Evolutionary conservation across 1,140 invertebrate genomes (phyloP).

Genomic region (Diplogasteroides magnus): DNA sequence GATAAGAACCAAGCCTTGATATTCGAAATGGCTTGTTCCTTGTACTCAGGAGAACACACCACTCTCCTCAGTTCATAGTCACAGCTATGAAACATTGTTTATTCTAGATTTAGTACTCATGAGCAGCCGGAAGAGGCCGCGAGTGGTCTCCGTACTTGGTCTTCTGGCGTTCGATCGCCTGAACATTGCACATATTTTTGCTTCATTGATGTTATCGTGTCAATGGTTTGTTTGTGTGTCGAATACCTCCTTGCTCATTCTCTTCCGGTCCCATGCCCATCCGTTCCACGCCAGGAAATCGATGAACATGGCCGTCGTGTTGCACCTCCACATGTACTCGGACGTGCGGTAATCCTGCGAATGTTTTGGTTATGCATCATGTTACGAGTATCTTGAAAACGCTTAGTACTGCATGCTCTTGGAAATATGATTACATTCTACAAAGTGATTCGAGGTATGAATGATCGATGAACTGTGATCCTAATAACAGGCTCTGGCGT

Average conservation of each 20-base stretch:
- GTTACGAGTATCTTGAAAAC: too few species aligned
- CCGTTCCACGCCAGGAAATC: constrained; percentile 47
- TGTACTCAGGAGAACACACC: too few species aligned
- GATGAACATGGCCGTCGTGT: constrained; percentile 55
- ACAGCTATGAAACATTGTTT: too few species aligned
- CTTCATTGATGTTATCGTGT: not conserved
- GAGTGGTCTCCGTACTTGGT: not conserved
- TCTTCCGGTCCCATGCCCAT: constrained; percentile 42
- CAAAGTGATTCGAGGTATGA: too few species aligned
- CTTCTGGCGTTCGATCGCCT: not conserved
- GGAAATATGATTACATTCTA: too few species aligned
- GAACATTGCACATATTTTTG: not conserved
- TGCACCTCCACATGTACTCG: constrained; percentile 54
- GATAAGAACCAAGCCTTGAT: too few species aligned
- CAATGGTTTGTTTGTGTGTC: not conserved
- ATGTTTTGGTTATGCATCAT: too few species aligned
- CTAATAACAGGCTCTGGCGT: too few species aligned
- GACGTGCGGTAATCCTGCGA: constrained; percentile 56
- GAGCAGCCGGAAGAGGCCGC: not conserved
- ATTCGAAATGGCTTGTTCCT: too few species aligned
- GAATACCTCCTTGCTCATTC: not conserved
- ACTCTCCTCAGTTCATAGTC: too few species aligned
- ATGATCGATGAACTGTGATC: too few species aligned
- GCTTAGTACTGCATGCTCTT: too few species aligned
- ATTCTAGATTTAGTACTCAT: not conserved